Evolutionary conservation across 2,113 vertebrate species (phyloP).

Genomic region (Engraulis encrasicolus): DNA sequence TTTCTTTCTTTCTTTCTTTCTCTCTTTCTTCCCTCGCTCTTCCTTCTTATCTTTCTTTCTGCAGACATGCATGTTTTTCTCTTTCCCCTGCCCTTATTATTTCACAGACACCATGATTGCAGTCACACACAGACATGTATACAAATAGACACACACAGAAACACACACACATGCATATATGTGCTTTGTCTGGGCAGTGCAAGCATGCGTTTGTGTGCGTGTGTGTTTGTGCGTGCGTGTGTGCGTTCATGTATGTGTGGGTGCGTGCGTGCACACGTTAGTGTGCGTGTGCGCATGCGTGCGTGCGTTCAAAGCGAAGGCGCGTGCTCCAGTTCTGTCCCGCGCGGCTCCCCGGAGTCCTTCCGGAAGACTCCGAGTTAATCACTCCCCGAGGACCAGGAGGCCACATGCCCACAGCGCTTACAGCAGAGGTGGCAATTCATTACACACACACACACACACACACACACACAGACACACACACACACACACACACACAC

Average conservation of each 20-base stretch:
- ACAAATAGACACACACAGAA: no score
- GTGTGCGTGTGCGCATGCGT: no score
- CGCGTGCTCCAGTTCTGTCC: constrained; percentile 12
- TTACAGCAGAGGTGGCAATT: background rate
- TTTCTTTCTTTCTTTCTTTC: no score
- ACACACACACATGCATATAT: background rate
- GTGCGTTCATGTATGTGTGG: no score
- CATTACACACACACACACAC: background rate
- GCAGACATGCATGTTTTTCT: background rate
- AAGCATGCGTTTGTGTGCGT: no score
- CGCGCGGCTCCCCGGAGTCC: background rate
- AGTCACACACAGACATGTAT: background rate
- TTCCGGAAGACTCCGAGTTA: background rate
- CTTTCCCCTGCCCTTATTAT: no score
- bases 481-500: background rate
- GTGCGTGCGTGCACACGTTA: no score
- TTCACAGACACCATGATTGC: background rate
- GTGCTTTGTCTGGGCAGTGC: background rate
- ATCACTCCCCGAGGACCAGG: constrained; percentile 9
- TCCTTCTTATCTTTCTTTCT: constrained; percentile 8
- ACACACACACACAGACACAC: background rate
- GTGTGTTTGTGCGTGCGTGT: no score
- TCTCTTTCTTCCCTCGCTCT: no score
- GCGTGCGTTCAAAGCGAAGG: constrained; percentile 4
- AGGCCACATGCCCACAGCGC: background rate